Conservation (phyloP, 2,113 vertebrate species). For the Varanus salvator region DNA sequence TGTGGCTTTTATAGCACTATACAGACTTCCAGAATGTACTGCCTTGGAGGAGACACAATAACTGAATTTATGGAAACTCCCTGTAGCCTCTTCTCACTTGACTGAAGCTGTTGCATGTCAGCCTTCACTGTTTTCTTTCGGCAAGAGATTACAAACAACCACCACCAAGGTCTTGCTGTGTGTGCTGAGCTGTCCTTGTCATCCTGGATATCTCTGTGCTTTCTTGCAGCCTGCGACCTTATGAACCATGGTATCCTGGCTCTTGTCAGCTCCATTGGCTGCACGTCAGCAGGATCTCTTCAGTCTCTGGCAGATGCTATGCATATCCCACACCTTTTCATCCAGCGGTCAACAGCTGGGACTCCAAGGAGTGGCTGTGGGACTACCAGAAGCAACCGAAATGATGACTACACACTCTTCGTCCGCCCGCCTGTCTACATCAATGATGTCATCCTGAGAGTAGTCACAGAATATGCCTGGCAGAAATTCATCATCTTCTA, state of each 20-base stretch:
- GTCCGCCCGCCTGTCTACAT: constrained; percentile 96
- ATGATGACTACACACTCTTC: constrained; percentile 95
- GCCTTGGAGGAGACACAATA: constrained; percentile 2
- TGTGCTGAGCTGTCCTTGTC: background rate
- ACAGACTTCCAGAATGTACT: constrained; percentile 1
- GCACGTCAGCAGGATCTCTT: constrained; percentile 94
- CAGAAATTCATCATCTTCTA: constrained; percentile 99
- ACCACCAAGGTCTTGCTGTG: background rate
- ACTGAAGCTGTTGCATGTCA: background rate
- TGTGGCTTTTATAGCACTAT: background rate
- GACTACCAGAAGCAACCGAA: constrained; percentile 83
- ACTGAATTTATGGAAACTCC: background rate
- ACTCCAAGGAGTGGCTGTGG: constrained; percentile 91
- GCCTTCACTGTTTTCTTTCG: background rate
- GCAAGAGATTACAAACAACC: background rate
- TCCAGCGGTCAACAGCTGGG: constrained; percentile 89
- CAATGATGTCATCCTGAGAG: constrained; percentile 95
- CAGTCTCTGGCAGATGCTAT: constrained; percentile 95
- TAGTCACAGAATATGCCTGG: constrained; percentile 97
- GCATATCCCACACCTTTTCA: constrained; percentile 98
- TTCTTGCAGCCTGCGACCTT: constrained; percentile 92
- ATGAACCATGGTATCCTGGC: constrained; percentile 99
- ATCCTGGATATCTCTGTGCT: constrained; percentile 29
- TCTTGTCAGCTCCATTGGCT: constrained; percentile 96
- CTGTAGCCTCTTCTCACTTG: background rate